phyloP scores from a whole-genome alignment of 2,113 vertebrate genomes.

The Leucoraja erinaceus region DNA sequence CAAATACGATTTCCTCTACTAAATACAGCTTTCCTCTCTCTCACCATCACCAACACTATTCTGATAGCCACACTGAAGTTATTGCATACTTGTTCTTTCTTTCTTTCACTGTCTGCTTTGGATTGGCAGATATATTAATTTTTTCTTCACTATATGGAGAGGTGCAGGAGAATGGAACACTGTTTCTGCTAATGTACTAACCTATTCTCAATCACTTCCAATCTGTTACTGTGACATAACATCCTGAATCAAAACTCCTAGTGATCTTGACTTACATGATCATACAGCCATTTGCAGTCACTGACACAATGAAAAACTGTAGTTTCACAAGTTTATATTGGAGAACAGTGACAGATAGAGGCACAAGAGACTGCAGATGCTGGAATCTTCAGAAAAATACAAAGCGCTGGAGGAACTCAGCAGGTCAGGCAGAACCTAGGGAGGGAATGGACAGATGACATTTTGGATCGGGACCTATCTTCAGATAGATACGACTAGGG shows the following conservation, averaged over 20 bases:
- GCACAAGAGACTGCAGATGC: no score
- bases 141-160: not conserved
- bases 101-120: not conserved
- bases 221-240: not conserved
- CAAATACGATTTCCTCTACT: no score
- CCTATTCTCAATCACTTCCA: not conserved
- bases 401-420: no score
- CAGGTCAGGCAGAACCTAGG: no score
- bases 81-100: not conserved
- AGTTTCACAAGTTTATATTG: not conserved
- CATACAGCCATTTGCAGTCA: not conserved
- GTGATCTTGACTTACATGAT: no score
- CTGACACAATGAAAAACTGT: not conserved
- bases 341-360: not conserved
- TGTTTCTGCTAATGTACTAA: not conserved
- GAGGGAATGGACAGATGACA: no score
- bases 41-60: not conserved
- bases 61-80: not conserved
- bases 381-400: no score
- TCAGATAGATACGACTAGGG: no score
- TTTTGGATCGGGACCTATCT: no score
- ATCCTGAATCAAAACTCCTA: no score
- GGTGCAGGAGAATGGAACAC: not conserved
- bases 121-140: not conserved
- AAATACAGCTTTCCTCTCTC: not conserved